These are phyloP conservation scores for Musca domestica DNA, from an alignment of 1,140 invertebrate species.

Conservation along the genomic window DNA sequence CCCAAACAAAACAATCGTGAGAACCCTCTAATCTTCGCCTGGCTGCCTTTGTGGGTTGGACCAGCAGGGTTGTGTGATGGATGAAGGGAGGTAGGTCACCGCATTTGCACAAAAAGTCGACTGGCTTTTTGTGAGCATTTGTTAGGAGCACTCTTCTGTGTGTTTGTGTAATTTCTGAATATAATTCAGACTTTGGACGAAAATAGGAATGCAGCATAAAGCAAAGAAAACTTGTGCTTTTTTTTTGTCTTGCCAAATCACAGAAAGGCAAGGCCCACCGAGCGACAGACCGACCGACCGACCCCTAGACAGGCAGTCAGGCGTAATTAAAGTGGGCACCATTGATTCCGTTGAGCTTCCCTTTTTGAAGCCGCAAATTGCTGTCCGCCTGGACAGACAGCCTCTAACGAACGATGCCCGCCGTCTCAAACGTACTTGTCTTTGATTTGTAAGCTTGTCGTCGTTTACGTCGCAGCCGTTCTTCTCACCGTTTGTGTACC, in stretches of 20 bases:
- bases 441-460: background rate
- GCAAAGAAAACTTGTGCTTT: conserved; percentile 3
- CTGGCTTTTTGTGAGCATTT: too few species aligned
- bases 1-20: conserved; percentile 12
- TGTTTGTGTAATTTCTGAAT: too few species aligned
- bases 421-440: background rate
- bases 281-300: too few species aligned
- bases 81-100: too few species aligned
- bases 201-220: too few species aligned
- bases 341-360: background rate
- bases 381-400: background rate
- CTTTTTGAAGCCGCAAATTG: conserved; percentile 6
- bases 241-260: background rate
- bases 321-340: conserved; percentile 12
- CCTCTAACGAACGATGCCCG: background rate
- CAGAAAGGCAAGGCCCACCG: too few species aligned
- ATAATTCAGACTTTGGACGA: too few species aligned
- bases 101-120: too few species aligned
- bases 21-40: conserved; percentile 6
- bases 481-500: conserved; percentile 1
- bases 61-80: too few species aligned
- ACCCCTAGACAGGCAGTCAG: background rate
- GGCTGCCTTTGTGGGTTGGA: too few species aligned
- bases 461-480: background rate
- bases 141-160: too few species aligned